phyloP scores from a whole-genome alignment of 2,888 invertebrate species.

The Melanargia galathea region DNA sequence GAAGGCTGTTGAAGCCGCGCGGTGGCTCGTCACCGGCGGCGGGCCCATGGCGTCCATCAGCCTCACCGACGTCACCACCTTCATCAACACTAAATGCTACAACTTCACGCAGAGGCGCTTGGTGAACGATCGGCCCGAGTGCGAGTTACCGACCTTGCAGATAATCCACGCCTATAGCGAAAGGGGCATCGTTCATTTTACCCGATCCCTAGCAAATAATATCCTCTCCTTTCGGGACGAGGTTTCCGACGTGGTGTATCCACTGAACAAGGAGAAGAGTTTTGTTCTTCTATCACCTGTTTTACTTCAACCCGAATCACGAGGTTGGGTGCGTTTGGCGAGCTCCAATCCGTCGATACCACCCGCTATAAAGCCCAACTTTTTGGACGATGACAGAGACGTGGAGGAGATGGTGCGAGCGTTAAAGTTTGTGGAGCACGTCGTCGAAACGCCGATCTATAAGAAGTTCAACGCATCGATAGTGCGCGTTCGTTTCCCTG shows the following conservation, averaged over 20 bases:
- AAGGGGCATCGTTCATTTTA: slow-evolving; percentile 42
- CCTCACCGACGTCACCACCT: slow-evolving; percentile 53
- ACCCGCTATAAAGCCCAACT: slow-evolving; percentile 59
- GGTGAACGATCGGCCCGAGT: slow-evolving; percentile 46
- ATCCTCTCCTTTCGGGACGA: slow-evolving; percentile 43
- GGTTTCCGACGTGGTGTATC: slow-evolving; percentile 48
- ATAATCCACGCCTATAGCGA: slow-evolving; percentile 53
- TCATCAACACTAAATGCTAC: slow-evolving; percentile 60
- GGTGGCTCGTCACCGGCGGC: slow-evolving; percentile 42
- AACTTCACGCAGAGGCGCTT: slow-evolving; percentile 47
- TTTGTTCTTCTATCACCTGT: slow-evolving; percentile 51
- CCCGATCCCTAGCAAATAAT: slow-evolving; percentile 40
- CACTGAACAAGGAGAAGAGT: slow-evolving; percentile 47
- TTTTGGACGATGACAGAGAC: slow-evolving; percentile 53
- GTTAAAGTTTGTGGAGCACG: slow-evolving; percentile 52
- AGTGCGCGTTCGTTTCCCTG: slow-evolving; percentile 46
- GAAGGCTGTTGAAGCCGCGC: slow-evolving; percentile 34
- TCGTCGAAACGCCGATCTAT: slow-evolving; percentile 45
- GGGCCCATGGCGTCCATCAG: slow-evolving; percentile 59
- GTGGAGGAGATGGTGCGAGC: slow-evolving; percentile 50
- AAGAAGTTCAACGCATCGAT: slow-evolving; percentile 47
- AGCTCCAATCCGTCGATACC: slow-evolving; percentile 48
- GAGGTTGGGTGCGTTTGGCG: slow-evolving; percentile 54
- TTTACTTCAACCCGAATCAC: slow-evolving; percentile 54
- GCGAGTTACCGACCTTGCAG: slow-evolving; percentile 57